Evolutionary conservation across 1,140 invertebrate genomes (phyloP).

Genomic region (Watersipora subatra): DNA sequence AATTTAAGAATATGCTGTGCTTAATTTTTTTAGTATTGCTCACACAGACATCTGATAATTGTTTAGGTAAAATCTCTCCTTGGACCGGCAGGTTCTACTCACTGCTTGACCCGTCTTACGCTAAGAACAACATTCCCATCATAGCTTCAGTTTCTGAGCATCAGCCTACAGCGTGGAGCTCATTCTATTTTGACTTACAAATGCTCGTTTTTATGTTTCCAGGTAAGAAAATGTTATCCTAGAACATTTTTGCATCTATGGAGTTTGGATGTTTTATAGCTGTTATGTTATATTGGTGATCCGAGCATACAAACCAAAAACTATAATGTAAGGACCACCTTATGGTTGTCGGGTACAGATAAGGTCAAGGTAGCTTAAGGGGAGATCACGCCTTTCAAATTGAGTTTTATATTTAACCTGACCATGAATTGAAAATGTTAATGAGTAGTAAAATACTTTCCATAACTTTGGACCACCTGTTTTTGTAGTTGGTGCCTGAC

Average conservation of each 20-base stretch:
- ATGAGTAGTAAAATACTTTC: neutral
- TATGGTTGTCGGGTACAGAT: too few species aligned
- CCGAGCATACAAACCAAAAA: neutral
- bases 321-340: neutral
- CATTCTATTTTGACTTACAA: slow-evolving; percentile 94
- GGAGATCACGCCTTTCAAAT: neutral
- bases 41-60: too few species aligned
- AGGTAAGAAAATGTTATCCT: slow-evolving; percentile 19
- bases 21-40: too few species aligned
- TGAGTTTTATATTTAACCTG: neutral
- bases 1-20: slow-evolving; percentile 24
- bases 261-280: neutral
- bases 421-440: neutral
- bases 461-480: too few species aligned
- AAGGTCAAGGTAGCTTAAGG: neutral
- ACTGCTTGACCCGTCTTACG: slow-evolving; percentile 89
- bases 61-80: slow-evolving; percentile 69
- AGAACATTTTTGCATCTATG: neutral
- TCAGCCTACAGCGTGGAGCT: slow-evolving; percentile 96
- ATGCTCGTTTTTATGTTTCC: slow-evolving; percentile 87
- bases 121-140: slow-evolving; percentile 97
- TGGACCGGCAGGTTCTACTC: slow-evolving; percentile 99
- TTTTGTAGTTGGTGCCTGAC: too few species aligned
- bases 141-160: slow-evolving; percentile 97
- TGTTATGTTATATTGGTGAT: neutral